Base-by-base conservation (phyloP, 2,797 vertebrate genomes). In the Botia kubotai region DNA sequence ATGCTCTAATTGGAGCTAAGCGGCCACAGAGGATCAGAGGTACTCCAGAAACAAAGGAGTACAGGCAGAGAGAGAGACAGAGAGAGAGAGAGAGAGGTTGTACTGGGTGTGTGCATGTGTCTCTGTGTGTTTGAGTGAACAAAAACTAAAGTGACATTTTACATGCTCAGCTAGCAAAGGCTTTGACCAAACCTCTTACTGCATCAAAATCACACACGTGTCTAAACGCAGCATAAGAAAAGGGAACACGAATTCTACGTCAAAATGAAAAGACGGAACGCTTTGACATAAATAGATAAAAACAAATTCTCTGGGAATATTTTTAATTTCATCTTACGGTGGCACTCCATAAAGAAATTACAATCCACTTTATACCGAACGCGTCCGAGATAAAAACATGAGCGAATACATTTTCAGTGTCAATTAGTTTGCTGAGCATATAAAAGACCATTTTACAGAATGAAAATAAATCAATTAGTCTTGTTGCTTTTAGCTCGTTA, bases 381-480 rank as follows among this genome's bases (percentile, higher is more conserved):
- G n/a, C 11, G 21, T 72, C 50, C 62, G 13, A 23, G 19, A 80
- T 79, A 48, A 68, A 75, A 83, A 82, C 72, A 75, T 75, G 62
- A 62, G 76, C 46, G 33, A 76, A 86, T 26, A 65, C 4, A 80
- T 80, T 80, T 81, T 46, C 66, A 80, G 65, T 50, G 55, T 83
- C 77, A 79, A 67, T 82, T 79, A 83, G 63, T 75, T 83, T 67
- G 75, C 63, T 52, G 36, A 69, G 73, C 74, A 81, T 79, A 86
- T 79, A 82, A 83, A 86, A 83, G 72, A 53, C 69, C 46, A 67
- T 79, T 87, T 79, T 77, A 79, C 75, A 65, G 72, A 62, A 83
- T 67, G 81, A 77, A 87, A 85, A 85, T 83, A 85, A 87, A 87
- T 85, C 83, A 86, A 86, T 86, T 84, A 86, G 83, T 74, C 81